These are phyloP conservation scores for Platichthys flesus DNA, from an alignment of 2,113 vertebrate genomes.

Conservation along the genomic window DNA sequence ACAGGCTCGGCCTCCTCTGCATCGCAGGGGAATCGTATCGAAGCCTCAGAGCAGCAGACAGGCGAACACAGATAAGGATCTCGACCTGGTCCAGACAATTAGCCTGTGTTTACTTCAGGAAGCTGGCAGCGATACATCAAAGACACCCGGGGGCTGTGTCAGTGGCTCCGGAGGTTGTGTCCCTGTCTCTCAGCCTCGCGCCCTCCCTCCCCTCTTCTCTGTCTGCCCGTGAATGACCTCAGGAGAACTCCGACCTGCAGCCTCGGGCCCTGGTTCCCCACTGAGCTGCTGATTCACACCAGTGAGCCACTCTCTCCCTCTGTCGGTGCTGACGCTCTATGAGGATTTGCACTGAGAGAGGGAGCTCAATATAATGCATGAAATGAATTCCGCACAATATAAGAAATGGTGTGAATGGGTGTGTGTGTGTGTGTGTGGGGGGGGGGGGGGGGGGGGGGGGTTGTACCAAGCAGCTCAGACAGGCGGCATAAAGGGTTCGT, in stretches of 20 bases:
- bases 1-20: slow-evolving; percentile 80
- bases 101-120: slow-evolving; percentile 91
- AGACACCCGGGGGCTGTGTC: slow-evolving; percentile 67
- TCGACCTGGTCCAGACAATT: slow-evolving; percentile 89
- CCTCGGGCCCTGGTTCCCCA: slow-evolving; percentile 41
- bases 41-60: slow-evolving; percentile 82
- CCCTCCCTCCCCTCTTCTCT: slow-evolving; percentile 27
- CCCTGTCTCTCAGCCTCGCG: slow-evolving; percentile 50
- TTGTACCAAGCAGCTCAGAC: slow-evolving; percentile 31
- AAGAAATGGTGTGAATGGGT: slow-evolving; percentile 6
- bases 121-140: slow-evolving; percentile 85
- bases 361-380: background rate
- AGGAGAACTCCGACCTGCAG: slow-evolving; percentile 55
- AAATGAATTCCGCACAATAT: slow-evolving; percentile 1
- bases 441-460: no score
- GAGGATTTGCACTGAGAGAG: slow-evolving; percentile 18
- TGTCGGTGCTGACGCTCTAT: slow-evolving; percentile 6
- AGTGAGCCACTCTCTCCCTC: slow-evolving; percentile 1
- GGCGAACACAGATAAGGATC: slow-evolving; percentile 85
- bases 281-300: slow-evolving; percentile 41
- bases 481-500: slow-evolving; percentile 48
- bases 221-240: slow-evolving; percentile 53
- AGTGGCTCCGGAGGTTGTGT: slow-evolving; percentile 63
- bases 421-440: slow-evolving; percentile 2
- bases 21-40: slow-evolving; percentile 81